These are phyloP conservation scores for Aldrovandia affinis DNA, from an alignment of 2,797 vertebrate species.

Conservation along the genomic window DNA sequence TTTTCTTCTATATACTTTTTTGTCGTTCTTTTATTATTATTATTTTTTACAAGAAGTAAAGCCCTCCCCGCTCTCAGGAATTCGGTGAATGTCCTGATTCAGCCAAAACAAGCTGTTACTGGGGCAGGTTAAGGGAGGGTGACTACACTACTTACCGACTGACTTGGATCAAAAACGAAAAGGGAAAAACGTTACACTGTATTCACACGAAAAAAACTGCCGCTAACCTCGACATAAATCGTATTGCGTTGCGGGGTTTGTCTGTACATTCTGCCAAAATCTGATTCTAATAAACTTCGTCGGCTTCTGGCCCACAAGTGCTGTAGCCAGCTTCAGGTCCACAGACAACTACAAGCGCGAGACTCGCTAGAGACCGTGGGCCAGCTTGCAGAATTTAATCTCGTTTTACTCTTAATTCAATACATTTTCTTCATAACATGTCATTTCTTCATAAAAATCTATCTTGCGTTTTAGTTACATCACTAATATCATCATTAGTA, in stretches of 20 bases:
- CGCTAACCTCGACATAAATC: conserved; percentile 31
- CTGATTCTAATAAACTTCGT: conserved; percentile 13
- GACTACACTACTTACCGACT: conserved; percentile 72
- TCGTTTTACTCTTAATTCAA: not conserved
- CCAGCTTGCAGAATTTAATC: not conserved
- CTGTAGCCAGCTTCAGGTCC: conserved; percentile 13
- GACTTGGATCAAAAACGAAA: conserved; percentile 65
- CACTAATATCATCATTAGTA: not conserved
- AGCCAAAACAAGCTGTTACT: conserved; percentile 84
- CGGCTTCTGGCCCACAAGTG: not conserved
- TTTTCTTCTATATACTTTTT: conserved; percentile 47
- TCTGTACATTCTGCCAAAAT: conserved; percentile 21
- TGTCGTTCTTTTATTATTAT: conserved; percentile 49
- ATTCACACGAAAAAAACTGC: conserved; percentile 18
- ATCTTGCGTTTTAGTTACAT: not conserved
- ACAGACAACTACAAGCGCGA: conserved; percentile 10
- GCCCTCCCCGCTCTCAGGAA: conserved; percentile 79
- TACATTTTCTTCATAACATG: not conserved
- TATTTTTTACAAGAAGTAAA: conserved; percentile 75
- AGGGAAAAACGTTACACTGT: conserved; percentile 27
- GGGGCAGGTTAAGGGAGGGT: conserved; percentile 73
- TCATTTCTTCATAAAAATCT: not conserved
- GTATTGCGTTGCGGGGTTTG: conserved; percentile 11
- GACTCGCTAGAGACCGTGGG: not conserved
- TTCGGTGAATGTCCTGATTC: conserved; percentile 78